Base-by-base conservation (phyloP, 1,140 invertebrate genomes). In the Eriosoma lanigerum region DNA sequence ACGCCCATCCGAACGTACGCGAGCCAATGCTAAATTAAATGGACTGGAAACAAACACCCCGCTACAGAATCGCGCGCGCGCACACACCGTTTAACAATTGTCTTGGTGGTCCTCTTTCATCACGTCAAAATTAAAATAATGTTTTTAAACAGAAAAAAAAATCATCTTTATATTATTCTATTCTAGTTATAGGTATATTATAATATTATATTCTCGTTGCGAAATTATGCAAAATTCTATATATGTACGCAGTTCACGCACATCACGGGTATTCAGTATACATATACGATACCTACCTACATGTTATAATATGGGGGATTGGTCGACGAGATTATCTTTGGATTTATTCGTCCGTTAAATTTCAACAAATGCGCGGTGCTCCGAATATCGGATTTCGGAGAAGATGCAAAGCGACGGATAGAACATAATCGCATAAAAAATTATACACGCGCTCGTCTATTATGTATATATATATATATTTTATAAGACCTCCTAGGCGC, bases 271-370 rank as follows among this genome's bases (percentile, higher is more conserved):
- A 58, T 26, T 21, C 56, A 1, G 12, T 24, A 4, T 10, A 26
- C 56, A 12, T 21, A n/a, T 19, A 29, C 3, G 6, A 29, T 8
- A 48, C 19, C 24, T n/a, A n/a, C 24, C 48, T 50, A 50, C 26
- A 17, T 32, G n/a, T 66, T 44, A 3, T 0, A 10, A 29, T 48
- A 10, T 48, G 29, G 32, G 73, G 73, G 56, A 58, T 38, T 76
- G 73, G 73, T 76, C 72, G 32, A 50, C 17, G 54, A 50, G 46
- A 75, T 75, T 56, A 75, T 75, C 72, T 60, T 60, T n/a, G 56
- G 75, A 78, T 60, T 62, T 48, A 62, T 62, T 60, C 75, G 75
- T 62, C 75, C 75, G 75, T 78, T 78, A 78, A 78, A 78, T 62
- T 24, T 58, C 56, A 21, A 78, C 75, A 78, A 78, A 72, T n/a